phyloP scores from a whole-genome alignment of 2,888 invertebrate species.

The Sminthurinus aureus region DNA sequence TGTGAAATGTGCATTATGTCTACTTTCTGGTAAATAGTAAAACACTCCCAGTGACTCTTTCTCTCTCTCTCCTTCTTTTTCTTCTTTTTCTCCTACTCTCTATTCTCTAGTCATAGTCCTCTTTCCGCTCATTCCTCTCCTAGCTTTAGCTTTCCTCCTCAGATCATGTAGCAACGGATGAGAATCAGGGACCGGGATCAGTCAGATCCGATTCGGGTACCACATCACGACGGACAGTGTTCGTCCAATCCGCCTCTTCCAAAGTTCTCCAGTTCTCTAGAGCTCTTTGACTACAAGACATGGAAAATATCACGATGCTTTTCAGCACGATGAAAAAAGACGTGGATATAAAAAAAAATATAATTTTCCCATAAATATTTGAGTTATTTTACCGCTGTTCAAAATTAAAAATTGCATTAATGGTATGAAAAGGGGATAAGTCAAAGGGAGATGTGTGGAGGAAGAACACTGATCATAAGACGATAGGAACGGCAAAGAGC shows the following conservation, averaged over 20 bases:
- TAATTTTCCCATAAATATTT: too few relatives aligned
- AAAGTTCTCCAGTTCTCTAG: neutral
- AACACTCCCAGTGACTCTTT: too few relatives aligned
- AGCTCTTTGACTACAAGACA: too few relatives aligned
- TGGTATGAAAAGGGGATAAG: too few relatives aligned
- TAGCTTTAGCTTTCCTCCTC: conserved; percentile 26
- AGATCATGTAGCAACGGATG: conserved; percentile 44
- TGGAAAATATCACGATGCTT: too few relatives aligned
- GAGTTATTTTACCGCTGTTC: too few relatives aligned
- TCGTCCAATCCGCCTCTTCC: neutral
- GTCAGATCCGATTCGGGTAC: conserved; percentile 17
- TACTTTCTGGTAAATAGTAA: too few relatives aligned
- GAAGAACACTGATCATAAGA: conserved; percentile 25
- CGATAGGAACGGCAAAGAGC: conserved; percentile 47
- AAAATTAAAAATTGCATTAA: too few relatives aligned
- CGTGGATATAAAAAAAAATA: too few relatives aligned
- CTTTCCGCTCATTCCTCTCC: conserved; percentile 11
- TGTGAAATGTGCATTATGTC: too few relatives aligned
- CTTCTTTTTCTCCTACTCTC: neutral
- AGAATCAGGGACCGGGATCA: conserved; percentile 44
- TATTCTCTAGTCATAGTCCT: conserved; percentile 5
- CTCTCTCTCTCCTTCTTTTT: neutral
- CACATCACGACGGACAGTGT: neutral
- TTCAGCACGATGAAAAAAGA: too few relatives aligned
- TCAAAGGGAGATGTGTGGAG: neutral